These are phyloP conservation scores for Sphaeramia orbicularis DNA, from an alignment of 2,797 vertebrate species.

Conservation along the genomic window DNA sequence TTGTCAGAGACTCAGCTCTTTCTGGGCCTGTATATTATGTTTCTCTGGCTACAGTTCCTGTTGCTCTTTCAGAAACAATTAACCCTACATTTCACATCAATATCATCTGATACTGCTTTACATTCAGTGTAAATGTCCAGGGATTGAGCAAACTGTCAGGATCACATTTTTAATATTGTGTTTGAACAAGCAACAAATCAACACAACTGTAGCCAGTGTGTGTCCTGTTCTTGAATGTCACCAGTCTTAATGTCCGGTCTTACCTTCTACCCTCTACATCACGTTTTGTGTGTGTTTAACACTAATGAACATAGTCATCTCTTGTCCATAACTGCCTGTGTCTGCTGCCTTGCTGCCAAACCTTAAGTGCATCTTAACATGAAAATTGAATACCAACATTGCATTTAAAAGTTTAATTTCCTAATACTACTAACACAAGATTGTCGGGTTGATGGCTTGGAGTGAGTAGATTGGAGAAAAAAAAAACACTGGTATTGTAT, in stretches of 20 bases:
- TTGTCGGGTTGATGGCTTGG: not conserved
- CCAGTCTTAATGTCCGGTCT: not conserved
- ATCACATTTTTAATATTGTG: not conserved
- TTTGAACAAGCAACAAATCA: not conserved
- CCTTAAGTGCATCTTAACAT: constrained; percentile 82
- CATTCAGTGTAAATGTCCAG: not conserved
- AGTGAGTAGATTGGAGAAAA: not conserved
- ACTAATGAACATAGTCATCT: not conserved
- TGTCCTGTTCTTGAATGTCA: not conserved
- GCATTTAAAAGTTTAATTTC: constrained; percentile 20
- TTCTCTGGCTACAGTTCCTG: constrained; percentile 14
- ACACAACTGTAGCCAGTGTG: constrained; percentile 13
- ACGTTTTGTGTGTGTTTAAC: constrained; percentile 7
- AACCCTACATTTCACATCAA: not conserved
- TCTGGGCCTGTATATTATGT: not conserved
- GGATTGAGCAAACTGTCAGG: not conserved
- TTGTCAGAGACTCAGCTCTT: not conserved
- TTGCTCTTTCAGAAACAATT: constrained; percentile 2
- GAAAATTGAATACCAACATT: constrained; percentile 37
- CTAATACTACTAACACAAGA: constrained; percentile 14
- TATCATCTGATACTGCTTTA: not conserved
- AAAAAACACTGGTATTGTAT: not conserved
- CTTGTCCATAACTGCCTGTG: constrained; percentile 38
- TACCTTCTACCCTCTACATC: constrained; percentile 1
- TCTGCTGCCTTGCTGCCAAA: constrained; percentile 76